phyloP scores from a whole-genome alignment of 2,797 vertebrate species.

The Xyrichtys novacula region DNA sequence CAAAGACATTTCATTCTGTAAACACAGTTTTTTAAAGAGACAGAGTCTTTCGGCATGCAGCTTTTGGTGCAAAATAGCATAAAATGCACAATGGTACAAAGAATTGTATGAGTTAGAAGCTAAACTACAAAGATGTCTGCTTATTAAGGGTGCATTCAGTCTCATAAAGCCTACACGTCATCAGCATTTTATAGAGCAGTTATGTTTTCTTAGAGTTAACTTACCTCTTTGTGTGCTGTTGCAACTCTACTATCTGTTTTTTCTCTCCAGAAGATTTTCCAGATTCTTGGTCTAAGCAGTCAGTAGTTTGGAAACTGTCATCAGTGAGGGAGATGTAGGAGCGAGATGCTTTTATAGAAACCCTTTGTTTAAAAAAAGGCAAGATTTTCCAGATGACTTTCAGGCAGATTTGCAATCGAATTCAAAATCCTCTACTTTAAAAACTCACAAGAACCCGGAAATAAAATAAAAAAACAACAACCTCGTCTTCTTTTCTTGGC shows the following conservation, averaged over 20 bases:
- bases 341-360: conserved; percentile 66
- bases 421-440: conserved; percentile 13
- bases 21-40: background rate
- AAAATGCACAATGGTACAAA: background rate
- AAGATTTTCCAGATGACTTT: conserved; percentile 28
- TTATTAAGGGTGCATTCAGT: background rate
- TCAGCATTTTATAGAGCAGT: background rate
- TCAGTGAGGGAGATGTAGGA: conserved; percentile 48
- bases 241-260: conserved; percentile 18
- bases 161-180: background rate
- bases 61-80: conserved; percentile 2
- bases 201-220: conserved; percentile 32
- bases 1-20: background rate
- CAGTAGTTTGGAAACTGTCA: conserved; percentile 11
- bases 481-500: background rate
- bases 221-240: conserved; percentile 61
- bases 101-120: too few species aligned
- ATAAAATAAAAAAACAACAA: background rate
- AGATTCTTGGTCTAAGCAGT: conserved; percentile 22
- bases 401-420: conserved; percentile 27
- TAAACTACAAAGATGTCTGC: too few species aligned
- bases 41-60: background rate
- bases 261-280: conserved; percentile 29
- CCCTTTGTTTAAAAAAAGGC: conserved; percentile 20
- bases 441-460: conserved; percentile 5